These are phyloP conservation scores for Chunga burmeisteri DNA, from an alignment of 2,113 vertebrate genomes.

Conservation along the genomic window DNA sequence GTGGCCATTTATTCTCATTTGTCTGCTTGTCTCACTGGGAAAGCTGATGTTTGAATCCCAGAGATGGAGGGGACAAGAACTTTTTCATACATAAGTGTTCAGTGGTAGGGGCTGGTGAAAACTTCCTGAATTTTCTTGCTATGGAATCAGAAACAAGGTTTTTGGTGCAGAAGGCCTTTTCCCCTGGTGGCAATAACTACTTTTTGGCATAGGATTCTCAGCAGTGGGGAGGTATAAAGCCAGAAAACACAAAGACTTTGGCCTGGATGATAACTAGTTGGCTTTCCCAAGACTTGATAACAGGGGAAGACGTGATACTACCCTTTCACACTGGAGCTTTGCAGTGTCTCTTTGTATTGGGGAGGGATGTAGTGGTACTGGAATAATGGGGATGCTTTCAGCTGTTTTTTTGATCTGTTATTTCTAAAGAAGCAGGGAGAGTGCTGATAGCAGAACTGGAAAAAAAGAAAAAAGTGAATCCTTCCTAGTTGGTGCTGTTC, in stretches of 20 bases:
- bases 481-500: not conserved
- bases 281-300: not conserved
- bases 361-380: not conserved
- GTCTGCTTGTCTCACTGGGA: not conserved
- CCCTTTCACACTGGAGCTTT: not conserved
- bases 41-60: not conserved
- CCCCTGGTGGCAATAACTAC: not conserved
- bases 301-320: not conserved
- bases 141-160: not conserved
- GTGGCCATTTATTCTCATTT: not conserved
- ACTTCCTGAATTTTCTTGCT: not conserved
- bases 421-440: not conserved
- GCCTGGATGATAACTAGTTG: not conserved
- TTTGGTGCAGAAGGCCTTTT: not conserved
- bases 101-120: not conserved
- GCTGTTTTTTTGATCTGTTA: not conserved
- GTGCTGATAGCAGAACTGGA: not conserved
- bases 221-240: not conserved
- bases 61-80: not conserved
- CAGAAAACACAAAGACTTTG: not conserved
- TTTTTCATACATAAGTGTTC: not conserved
- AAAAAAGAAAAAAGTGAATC: not conserved
- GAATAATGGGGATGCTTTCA: not conserved
- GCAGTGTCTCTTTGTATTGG: not conserved
- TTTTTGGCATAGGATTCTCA: not conserved